phyloP scores from a whole-genome alignment of 2,113 vertebrate species.

The Prietella phreatophila region DNA sequence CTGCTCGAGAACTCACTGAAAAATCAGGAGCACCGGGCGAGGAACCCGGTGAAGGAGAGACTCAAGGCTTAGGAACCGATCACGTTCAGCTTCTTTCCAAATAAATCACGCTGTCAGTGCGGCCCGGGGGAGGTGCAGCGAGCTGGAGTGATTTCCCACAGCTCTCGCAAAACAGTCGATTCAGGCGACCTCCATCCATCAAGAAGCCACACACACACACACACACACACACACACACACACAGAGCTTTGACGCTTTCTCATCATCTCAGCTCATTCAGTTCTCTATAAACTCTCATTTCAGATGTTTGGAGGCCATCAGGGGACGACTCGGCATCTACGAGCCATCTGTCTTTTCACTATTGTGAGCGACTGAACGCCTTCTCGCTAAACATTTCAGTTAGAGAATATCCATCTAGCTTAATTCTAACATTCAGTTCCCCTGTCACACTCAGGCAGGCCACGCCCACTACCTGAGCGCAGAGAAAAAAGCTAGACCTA shows the following conservation, averaged over 20 bases:
- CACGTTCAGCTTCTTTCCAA: slow-evolving; percentile 31
- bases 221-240: not conserved
- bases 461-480: not conserved
- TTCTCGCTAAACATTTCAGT: not conserved
- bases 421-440: not conserved
- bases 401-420: not conserved
- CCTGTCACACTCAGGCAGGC: not conserved
- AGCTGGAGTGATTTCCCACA: slow-evolving; percentile 48
- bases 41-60: slow-evolving; percentile 17
- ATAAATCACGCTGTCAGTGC: slow-evolving; percentile 59
- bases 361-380: not conserved
- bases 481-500: not conserved
- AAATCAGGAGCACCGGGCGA: slow-evolving; percentile 15
- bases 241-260: not conserved
- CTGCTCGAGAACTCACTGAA: not conserved
- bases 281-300: not conserved
- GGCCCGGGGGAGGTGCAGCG: slow-evolving; percentile 38
- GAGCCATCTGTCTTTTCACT: not conserved
- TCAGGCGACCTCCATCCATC: slow-evolving; percentile 53
- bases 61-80: slow-evolving; percentile 33
- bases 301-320: not conserved
- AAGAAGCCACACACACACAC: not conserved
- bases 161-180: slow-evolving; percentile 37
- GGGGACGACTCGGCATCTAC: not conserved
- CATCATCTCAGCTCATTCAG: not conserved